Percentiles rank a stretch among this genome's conserved stretches.
These are phyloP conservation scores for Thaumatotibia leucotreta DNA, from an alignment of 1,140 invertebrate genomes.

Conservation along the genomic window DNA sequence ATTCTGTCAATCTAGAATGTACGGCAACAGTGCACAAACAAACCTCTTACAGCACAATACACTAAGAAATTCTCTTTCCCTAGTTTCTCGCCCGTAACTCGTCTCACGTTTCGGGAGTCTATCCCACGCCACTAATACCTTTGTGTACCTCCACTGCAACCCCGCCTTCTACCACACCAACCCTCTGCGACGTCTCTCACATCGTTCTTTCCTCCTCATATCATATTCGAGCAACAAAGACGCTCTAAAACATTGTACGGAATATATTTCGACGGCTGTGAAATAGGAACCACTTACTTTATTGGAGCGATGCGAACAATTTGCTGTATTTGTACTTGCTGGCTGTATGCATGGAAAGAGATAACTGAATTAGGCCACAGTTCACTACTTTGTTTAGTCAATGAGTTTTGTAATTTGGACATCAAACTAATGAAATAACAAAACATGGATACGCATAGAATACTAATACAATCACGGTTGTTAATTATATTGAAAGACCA, in stretches of 20 bases:
- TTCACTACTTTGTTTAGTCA: neutral
- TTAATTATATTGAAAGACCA: no score
- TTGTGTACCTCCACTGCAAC: conserved; percentile 2
- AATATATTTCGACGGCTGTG: neutral
- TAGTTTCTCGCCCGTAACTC: neutral
- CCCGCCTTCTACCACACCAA: neutral
- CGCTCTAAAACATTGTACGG: neutral
- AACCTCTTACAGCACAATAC: neutral
- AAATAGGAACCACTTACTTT: neutral
- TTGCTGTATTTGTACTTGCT: neutral
- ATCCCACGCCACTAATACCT: conserved; percentile 1
- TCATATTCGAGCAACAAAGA: neutral
- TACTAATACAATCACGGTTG: no score
- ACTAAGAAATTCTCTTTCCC: neutral
- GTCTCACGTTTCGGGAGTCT: neutral
- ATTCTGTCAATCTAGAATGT: no score
- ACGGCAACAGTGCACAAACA: neutral
- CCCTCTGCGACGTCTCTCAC: neutral
- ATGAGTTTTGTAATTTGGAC: neutral
- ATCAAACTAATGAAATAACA: neutral
- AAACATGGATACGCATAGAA: neutral
- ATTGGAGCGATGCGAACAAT: conserved; percentile 1
- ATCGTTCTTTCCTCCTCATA: neutral
- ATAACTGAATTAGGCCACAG: neutral
- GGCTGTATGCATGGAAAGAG: neutral